Evolutionary conservation across 1,140 invertebrate genomes (phyloP), one percentile per base, ranked within the genome.

Genomic region (Lordiphosa mommai): DNA sequence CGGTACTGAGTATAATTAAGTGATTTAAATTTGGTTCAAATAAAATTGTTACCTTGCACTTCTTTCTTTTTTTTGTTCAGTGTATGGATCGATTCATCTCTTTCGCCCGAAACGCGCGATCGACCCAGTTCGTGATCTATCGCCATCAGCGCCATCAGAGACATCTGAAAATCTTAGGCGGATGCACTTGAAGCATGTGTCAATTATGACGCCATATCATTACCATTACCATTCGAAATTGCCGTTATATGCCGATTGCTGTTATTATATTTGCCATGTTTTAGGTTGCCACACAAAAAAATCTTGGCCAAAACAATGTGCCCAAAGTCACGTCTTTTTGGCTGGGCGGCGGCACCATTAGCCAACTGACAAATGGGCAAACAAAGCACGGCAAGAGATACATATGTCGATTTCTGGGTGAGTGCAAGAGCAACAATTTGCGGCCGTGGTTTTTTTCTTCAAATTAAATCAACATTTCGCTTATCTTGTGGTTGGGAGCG

Each of bases 191-290:
- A 69, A 63, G 72, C 76, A 84, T 76, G 77, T 84, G 76, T 84
- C 77, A 76, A 82, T 82, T 82, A 84, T 76, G 77, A 82, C 77
- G 77, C 72, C 71, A 82, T 82, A 82, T 84, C 67, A 53, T 63
- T 49, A 52, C 34, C 53, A 64, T 58, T 51, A 12, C 41, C 29
- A 36, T 40, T 60, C 29, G 23, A 30, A 60, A 82, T 76, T 71
- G 55, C 71, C 71, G 76, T 63, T 82, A 66, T 48, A 33, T 36
- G 16, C 32, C 50, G 51, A 72, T 64, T 72, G 46, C 65, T 43
- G 53, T 80, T 69, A 82, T 80, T 74, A 64, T 67, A 61, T 61
- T 60, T 56, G 36, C 67, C 32, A 61, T 50, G 52, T 37, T 47
- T 29, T 41, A 47, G 48, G 61, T 64, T 56, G 52, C 33, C 29